Percentiles rank a stretch among this genome's conserved stretches.
Evolutionary conservation across 2,113 vertebrate genomes (phyloP).

Genomic region (Micronycteris hirsuta): DNA sequence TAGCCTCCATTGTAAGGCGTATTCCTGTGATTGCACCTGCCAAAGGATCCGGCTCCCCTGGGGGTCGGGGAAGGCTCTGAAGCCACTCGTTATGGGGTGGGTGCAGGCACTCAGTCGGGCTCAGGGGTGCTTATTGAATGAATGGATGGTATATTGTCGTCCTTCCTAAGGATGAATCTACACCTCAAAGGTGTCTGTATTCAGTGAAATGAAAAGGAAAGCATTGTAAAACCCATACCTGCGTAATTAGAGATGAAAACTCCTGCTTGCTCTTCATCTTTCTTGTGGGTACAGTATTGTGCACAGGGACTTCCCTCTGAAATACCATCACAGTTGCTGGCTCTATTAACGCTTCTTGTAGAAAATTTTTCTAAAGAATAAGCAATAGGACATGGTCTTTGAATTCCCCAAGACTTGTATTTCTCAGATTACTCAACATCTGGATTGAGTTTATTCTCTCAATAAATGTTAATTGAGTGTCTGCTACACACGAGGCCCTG

Average conservation of each 20-base stretch:
- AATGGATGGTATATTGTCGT: neutral
- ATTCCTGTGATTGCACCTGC: neutral
- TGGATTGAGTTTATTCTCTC: slow-evolving; percentile 37
- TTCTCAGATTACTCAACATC: slow-evolving; percentile 22
- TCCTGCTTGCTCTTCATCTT: neutral
- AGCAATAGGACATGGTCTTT: neutral
- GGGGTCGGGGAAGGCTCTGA: neutral
- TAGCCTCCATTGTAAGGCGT: neutral
- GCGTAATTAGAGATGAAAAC: neutral
- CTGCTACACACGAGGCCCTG: neutral
- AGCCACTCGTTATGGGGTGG: neutral
- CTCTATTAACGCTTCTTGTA: neutral
- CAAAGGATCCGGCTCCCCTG: neutral
- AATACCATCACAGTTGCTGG: neutral
- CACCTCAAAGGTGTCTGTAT: neutral
- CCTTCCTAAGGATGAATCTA: neutral
- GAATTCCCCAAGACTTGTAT: neutral
- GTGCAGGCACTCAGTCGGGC: neutral
- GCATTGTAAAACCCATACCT: neutral
- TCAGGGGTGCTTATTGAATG: neutral
- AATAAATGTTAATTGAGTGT: neutral
- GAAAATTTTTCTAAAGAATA: slow-evolving; percentile 20
- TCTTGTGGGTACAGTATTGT: neutral
- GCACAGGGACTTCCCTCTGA: neutral
- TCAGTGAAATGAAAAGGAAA: slow-evolving; percentile 3